Evolutionary conservation across 2,888 invertebrate genomes (phyloP), one percentile per base, ranked within the genome.

Genomic region (Lysandra coridon): DNA sequence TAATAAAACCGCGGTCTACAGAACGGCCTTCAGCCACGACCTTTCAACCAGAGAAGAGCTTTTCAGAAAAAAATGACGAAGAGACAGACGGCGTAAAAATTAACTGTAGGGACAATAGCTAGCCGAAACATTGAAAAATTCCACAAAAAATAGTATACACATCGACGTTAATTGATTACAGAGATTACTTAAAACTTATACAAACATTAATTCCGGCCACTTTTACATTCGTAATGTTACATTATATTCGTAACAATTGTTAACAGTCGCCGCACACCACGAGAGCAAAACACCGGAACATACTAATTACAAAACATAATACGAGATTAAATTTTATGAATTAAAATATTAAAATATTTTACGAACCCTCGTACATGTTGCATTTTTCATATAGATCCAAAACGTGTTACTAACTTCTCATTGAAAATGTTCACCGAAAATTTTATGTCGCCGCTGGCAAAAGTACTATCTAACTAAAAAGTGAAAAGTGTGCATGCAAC

Each of bases 151-250:
- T 69, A 23, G 23, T 23, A 69, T 30, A 69, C 69, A 69, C 69
- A 14, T 1, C 69, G 33, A 33, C 69, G 69, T 33, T 30, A 69
- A 69, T 69, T 69, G 33, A 69, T 69, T 69, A 69, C 69, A 69
- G 33, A 37, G 69, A 69, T 69, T 69, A 69, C 69, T 33, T 37
- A 33, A 69, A 69, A 69, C 69, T 69, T 69, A 69, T 37, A 69
- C 33, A 69, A 69, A 69, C 69, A 69, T 69, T 69, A 69, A 69
- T 69, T 69, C 69, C 69, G 69, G 33, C 64, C 12, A 64, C 69
- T 69, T 69, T 69, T 69, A 69, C 69, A 69, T 69, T 69, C 69
- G 33, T 69, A 69, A 69, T 33, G 37, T 37, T 69, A 69, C 33
- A 69, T 69, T 69, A 33, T 33, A 69, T 69, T 69, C 69, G 69